phyloP scores from a whole-genome alignment of 2,888 invertebrate genomes.

The Thymelicus sylvestris region DNA sequence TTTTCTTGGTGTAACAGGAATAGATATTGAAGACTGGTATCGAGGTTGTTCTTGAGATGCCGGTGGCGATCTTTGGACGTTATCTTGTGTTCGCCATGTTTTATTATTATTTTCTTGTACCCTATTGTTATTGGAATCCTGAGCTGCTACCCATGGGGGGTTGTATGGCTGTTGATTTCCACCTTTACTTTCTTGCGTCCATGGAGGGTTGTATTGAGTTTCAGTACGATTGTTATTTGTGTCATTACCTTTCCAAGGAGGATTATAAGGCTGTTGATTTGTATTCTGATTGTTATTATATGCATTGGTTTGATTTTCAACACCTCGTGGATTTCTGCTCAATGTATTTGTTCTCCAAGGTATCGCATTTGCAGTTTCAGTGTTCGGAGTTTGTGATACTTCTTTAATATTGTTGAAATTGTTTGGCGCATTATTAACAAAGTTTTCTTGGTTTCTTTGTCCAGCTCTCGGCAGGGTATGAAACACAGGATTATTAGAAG shows the following conservation, averaged over 20 bases:
- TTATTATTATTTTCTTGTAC: slow-evolving; percentile 56
- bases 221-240: slow-evolving; percentile 60
- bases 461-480: slow-evolving; percentile 71
- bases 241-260: slow-evolving; percentile 71
- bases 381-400: slow-evolving; percentile 54
- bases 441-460: slow-evolving; percentile 64
- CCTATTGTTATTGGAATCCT: slow-evolving; percentile 66
- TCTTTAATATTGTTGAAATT: slow-evolving; percentile 57
- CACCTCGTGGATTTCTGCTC: slow-evolving; percentile 64
- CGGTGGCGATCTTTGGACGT: slow-evolving; percentile 51
- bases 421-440: slow-evolving; percentile 51
- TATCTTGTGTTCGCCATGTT: slow-evolving; percentile 62
- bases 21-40: slow-evolving; percentile 79
- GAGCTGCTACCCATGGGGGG: slow-evolving; percentile 61
- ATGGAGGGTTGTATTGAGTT: slow-evolving; percentile 59
- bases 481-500: slow-evolving; percentile 59
- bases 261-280: slow-evolving; percentile 62
- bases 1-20: slow-evolving; percentile 74
- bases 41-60: slow-evolving; percentile 63
- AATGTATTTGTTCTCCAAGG: slow-evolving; percentile 76
- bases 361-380: slow-evolving; percentile 56
- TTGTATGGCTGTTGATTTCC: slow-evolving; percentile 54
- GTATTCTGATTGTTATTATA: slow-evolving; percentile 58
- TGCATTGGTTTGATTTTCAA: slow-evolving; percentile 57
- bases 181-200: slow-evolving; percentile 66